phyloP scores from a whole-genome alignment of 2,113 vertebrate genomes.

The Alces alces region DNA sequence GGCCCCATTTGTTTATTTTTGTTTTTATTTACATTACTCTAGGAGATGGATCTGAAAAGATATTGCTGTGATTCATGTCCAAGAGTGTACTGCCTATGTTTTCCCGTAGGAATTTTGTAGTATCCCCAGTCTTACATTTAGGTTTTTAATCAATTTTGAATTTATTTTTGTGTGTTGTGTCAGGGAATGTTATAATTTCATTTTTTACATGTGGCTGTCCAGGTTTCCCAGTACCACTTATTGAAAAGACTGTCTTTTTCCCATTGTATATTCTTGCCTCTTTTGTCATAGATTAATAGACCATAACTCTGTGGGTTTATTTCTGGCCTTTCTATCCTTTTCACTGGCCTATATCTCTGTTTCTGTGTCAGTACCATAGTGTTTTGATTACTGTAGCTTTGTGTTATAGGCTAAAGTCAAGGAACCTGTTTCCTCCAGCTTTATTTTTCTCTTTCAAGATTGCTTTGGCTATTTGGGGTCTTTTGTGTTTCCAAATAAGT shows the following conservation, averaged over 20 bases:
- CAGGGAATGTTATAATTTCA: background rate
- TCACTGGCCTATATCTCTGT: background rate
- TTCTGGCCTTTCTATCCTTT: background rate
- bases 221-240: background rate
- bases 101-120: background rate
- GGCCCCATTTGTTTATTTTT: background rate
- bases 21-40: background rate
- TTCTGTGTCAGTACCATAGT: background rate
- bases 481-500: background rate
- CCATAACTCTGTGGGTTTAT: background rate
- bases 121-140: background rate
- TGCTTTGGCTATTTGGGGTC: background rate
- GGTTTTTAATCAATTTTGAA: background rate
- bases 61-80: background rate
- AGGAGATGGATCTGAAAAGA: background rate
- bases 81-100: background rate
- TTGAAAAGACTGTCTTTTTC: background rate
- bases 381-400: background rate
- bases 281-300: background rate
- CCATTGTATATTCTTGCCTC: background rate
- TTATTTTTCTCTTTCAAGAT: background rate
- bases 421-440: background rate
- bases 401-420: background rate
- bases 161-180: background rate
- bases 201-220: background rate